Percentiles rank a stretch among this genome's conserved stretches.
Evolutionary conservation across 1,140 invertebrate species (phyloP).

Genomic region (Coelopa frigida): DNA sequence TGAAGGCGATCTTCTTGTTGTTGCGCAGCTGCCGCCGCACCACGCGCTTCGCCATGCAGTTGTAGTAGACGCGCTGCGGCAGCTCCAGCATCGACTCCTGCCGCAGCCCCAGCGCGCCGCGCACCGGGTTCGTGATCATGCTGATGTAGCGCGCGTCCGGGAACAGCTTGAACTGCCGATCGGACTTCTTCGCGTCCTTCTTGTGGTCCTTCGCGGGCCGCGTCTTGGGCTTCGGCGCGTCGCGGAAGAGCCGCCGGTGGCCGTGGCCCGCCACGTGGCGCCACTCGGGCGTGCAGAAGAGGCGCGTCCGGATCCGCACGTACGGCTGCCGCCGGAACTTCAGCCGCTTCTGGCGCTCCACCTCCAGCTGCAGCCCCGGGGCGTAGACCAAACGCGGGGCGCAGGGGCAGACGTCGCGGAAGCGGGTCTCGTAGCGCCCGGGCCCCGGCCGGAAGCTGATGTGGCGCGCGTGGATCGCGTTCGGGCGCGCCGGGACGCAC

Average conservation of each 20-base stretch:
- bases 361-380: slow-evolving; percentile 18
- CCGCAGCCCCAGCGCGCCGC: slow-evolving; percentile 13
- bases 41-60: slow-evolving; percentile 26
- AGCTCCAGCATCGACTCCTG: slow-evolving; percentile 10
- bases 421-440: slow-evolving; percentile 28
- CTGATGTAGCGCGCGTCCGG: slow-evolving; percentile 33
- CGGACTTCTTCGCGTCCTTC: slow-evolving; percentile 19
- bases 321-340: slow-evolving; percentile 34
- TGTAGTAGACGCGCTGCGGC: slow-evolving; percentile 25
- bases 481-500: slow-evolving; percentile 20
- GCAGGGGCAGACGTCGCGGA: slow-evolving; percentile 23
- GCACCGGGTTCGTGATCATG: slow-evolving; percentile 26
- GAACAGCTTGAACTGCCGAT: slow-evolving; percentile 24
- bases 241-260: slow-evolving; percentile 21
- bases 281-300: slow-evolving; percentile 29
- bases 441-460: slow-evolving; percentile 28
- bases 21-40: slow-evolving; percentile 30
- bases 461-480: slow-evolving; percentile 10
- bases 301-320: slow-evolving; percentile 15
- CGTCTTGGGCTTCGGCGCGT: slow-evolving; percentile 1
- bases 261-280: slow-evolving; percentile 26
- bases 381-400: slow-evolving; percentile 14
- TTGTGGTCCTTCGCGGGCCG: slow-evolving; percentile 5
- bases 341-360: slow-evolving; percentile 27
- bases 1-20: slow-evolving; percentile 39